Evolutionary conservation across 1,140 invertebrate genomes (phyloP), one percentile per base, ranked within the genome.

Genomic region (Papilio aristodemus): DNA sequence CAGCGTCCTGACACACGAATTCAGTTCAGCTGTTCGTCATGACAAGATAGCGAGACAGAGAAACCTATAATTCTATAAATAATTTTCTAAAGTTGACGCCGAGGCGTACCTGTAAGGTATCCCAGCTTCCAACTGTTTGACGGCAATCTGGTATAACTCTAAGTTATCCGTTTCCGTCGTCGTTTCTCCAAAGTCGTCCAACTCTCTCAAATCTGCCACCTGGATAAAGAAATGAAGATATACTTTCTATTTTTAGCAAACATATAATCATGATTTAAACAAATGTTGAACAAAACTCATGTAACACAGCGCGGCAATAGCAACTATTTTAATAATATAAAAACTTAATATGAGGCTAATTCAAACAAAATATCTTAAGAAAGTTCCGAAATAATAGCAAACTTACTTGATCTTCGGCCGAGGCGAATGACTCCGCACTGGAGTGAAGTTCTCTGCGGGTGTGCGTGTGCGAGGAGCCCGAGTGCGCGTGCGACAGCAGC

Each of bases 401-500:
- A 11, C 46, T 17, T 9, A 96, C 95, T 89, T 97, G 96, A 92
- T 98, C 97, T 89, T 97, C 95, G 0, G 97, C 97, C 0, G 97
- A 99, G 27, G 97, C 97, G 91, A 98, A 99, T 38, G 97, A 98
- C 85, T 98, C 98, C 0, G 96, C 95, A 0, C 96, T 97, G 71
- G 96, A 97, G 71, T 94, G 92, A 85, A 93, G 94, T 69, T 92
- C 92, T 46, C 80, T 81, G 50, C 79, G 75, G 73, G 84, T 84
- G 78, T 84, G 84, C 46, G 46, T 54, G 50, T 77, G 76, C 14
- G 88, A 86, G 50, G 69, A 86, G 57, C 66, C 71, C 17, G 86
- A 86, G 79, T 88, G 84, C 57, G 86, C 81, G 58, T 66, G 62
- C 22, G 87, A 87, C 6, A 89, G 80, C 41, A 89, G 76, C 19